phyloP scores from a whole-genome alignment of 1,140 invertebrate genomes.

The Ladona fulva region DNA sequence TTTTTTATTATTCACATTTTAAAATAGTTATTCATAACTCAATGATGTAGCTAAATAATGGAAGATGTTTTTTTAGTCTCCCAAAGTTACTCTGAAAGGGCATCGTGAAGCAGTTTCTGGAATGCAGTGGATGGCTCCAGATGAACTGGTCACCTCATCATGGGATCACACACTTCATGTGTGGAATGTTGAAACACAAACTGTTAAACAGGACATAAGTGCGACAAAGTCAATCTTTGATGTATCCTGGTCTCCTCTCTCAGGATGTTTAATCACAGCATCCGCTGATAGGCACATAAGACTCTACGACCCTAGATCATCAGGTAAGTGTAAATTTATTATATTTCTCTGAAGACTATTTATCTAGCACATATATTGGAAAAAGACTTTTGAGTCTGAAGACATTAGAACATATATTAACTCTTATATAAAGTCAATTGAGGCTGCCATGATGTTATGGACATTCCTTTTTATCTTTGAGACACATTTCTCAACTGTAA shows the following conservation, averaged over 20 bases:
- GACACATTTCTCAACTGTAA: too few species aligned
- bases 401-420: too few species aligned
- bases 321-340: constrained; percentile 55
- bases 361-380: too few species aligned
- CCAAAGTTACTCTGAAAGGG: constrained; percentile 78
- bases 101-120: constrained; percentile 85
- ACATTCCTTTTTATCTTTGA: too few species aligned
- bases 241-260: constrained; percentile 70
- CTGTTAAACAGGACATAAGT: constrained; percentile 67
- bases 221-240: constrained; percentile 90
- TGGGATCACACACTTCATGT: constrained; percentile 94
- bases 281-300: constrained; percentile 85
- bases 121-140: constrained; percentile 68
- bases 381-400: too few species aligned
- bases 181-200: constrained; percentile 85
- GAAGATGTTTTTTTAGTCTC: constrained; percentile 47
- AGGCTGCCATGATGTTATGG: too few species aligned
- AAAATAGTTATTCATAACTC: background rate
- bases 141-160: constrained; percentile 71
- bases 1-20: background rate
- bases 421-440: too few species aligned
- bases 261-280: constrained; percentile 65
- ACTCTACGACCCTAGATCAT: constrained; percentile 83
- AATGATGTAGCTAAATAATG: constrained; percentile 11
- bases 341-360: too few species aligned